Conservation (phyloP, 2,888 invertebrate species). For the Cheilosia vernalis region DNA sequence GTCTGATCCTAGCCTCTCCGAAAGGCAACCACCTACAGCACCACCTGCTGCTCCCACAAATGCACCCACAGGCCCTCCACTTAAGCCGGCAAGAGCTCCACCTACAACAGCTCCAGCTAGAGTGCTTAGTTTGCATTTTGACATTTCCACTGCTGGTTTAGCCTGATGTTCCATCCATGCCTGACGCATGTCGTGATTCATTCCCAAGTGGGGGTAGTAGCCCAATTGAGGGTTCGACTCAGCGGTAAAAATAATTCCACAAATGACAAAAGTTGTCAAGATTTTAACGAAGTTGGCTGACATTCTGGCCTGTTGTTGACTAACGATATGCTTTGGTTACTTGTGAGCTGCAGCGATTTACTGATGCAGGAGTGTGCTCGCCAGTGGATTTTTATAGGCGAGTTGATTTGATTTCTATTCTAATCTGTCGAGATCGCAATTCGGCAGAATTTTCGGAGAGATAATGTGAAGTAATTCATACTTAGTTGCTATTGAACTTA, state of each 20-base stretch:
- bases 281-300: not conserved
- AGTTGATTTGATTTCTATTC: not conserved
- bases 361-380: not conserved
- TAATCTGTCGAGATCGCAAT: not conserved
- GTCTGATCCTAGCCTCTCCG: not conserved
- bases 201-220: not conserved
- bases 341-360: not conserved
- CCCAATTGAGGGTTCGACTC: not conserved
- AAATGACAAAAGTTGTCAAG: not conserved
- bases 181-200: not conserved
- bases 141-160: not conserved
- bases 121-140: not conserved
- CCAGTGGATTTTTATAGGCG: not conserved
- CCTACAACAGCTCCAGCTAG: not conserved
- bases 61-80: not conserved
- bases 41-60: not conserved
- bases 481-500: not conserved
- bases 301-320: not conserved
- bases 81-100: not conserved
- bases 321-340: not conserved
- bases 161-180: constrained; percentile 6
- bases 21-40: not conserved
- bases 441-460: not conserved
- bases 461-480: not conserved
- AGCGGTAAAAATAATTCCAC: not conserved